Conservation (phyloP, 2,797 vertebrate species). For the Odontamblyopus rebecca region DNA sequence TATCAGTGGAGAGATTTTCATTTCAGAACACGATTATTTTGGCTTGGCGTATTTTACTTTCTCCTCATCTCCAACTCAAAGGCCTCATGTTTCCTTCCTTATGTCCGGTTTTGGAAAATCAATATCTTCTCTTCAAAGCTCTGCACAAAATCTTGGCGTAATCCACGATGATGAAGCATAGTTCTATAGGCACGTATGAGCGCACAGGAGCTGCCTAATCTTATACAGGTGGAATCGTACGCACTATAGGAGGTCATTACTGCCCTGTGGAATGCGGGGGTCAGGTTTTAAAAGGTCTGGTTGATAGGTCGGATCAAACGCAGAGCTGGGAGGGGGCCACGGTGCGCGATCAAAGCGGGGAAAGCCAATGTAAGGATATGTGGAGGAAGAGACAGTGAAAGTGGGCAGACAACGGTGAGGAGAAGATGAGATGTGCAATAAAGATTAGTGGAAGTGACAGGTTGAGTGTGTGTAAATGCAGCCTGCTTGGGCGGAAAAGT, state of each 20-base stretch:
- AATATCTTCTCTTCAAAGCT: conserved; percentile 60
- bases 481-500: conserved; percentile 47
- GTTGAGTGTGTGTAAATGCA: conserved; percentile 39
- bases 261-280: conserved; percentile 70
- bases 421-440: conserved; percentile 37
- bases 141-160: conserved; percentile 30
- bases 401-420: neutral
- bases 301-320: conserved; percentile 72
- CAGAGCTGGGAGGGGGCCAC: conserved; percentile 26
- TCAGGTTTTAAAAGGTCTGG: conserved; percentile 73
- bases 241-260: conserved; percentile 59
- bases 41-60: conserved; percentile 28
- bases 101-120: conserved; percentile 48
- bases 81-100: conserved; percentile 36
- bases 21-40: conserved; percentile 43
- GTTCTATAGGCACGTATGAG: conserved; percentile 17
- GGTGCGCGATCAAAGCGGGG: conserved; percentile 42
- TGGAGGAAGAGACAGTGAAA: conserved; percentile 15
- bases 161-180: conserved; percentile 52
- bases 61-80: conserved; percentile 25
- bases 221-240: conserved; percentile 57
- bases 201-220: conserved; percentile 42
- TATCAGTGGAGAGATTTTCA: conserved; percentile 34
- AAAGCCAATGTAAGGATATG: conserved; percentile 44
- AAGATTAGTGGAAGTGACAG: conserved; percentile 63